Conservation (phyloP, 1,140 invertebrate species). For the Drosophila ercepeae region DNA sequence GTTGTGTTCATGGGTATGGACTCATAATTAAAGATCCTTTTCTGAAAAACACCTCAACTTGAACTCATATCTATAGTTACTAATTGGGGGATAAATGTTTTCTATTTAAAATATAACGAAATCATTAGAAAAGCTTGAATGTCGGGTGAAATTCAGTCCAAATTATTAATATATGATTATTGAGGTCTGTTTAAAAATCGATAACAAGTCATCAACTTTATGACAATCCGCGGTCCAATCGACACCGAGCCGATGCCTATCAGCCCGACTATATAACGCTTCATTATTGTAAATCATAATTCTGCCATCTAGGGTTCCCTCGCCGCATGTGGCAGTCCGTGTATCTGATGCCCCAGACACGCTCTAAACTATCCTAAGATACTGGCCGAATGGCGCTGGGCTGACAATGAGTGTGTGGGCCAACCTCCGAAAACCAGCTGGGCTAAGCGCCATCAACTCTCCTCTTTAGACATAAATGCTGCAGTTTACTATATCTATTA, state of each 20-base stretch:
- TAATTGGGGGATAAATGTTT: neutral
- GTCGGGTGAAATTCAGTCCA: constrained; percentile 15
- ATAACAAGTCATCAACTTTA: constrained; percentile 82
- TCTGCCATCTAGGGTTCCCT: constrained; percentile 42
- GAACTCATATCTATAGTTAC: neutral
- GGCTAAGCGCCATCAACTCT: constrained; percentile 66
- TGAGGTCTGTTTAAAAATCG: constrained; percentile 76
- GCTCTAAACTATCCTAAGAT: constrained; percentile 75
- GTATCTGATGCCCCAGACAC: constrained; percentile 46
- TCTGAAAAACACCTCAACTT: no score
- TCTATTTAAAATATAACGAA: neutral
- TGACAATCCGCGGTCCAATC: constrained; percentile 36
- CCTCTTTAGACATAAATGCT: constrained; percentile 67
- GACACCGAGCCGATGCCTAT: constrained; percentile 63
- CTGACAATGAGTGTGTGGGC: constrained; percentile 65
- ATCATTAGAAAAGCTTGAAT: constrained; percentile 8
- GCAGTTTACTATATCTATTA: constrained; percentile 74
- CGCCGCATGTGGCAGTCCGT: constrained; percentile 51
- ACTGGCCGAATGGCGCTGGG: constrained; percentile 52
- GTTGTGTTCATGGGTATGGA: neutral
- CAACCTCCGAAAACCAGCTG: constrained; percentile 14
- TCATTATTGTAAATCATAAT: constrained; percentile 82
- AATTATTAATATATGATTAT: constrained; percentile 51
- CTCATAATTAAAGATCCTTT: neutral
- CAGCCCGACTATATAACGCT: constrained; percentile 69